A percentile compares a stretch with the other conserved stretches of the same genome.
phyloP scores from a whole-genome alignment of 2,797 vertebrate genomes.

The Gorsachius magnificus region DNA sequence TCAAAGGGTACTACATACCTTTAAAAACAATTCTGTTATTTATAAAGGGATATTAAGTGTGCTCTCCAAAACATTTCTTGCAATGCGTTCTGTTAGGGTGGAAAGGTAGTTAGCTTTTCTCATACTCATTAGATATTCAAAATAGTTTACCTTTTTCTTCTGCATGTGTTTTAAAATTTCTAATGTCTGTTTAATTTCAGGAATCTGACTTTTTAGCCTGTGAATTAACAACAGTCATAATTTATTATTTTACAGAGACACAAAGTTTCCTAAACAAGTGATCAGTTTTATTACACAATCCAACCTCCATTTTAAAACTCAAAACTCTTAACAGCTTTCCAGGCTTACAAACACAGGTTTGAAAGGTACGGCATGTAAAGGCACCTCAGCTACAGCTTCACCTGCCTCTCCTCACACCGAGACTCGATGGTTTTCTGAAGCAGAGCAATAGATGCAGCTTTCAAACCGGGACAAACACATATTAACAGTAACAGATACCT shows the following conservation, averaged over 20 bases:
- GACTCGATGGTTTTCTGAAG: not conserved
- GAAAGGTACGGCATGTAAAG: not conserved
- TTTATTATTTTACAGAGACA: constrained; percentile 61
- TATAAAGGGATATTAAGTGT: constrained; percentile 64
- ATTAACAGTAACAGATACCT: not conserved
- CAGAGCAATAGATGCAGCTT: not conserved
- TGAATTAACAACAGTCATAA: constrained; percentile 63
- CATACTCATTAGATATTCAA: constrained; percentile 58
- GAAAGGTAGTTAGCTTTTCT: constrained; percentile 57
- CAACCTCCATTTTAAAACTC: not conserved
- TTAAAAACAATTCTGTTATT: constrained; percentile 62
- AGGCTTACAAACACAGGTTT: not conserved
- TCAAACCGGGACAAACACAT: not conserved
- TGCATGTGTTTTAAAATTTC: constrained; percentile 99
- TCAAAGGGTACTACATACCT: constrained; percentile 50
- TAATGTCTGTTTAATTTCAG: constrained; percentile 98
- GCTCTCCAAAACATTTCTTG: constrained; percentile 62
- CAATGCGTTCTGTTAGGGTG: constrained; percentile 57
- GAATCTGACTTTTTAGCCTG: constrained; percentile 97
- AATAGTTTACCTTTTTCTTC: constrained; percentile 92
- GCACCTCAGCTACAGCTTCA: not conserved
- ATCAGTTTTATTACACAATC: constrained; percentile 7
- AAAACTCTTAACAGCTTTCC: not conserved
- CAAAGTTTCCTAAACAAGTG: constrained; percentile 27
- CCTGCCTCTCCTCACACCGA: not conserved